Evolutionary conservation across 2,888 invertebrate species (phyloP).

Genomic region (Dichetophora obliterata): DNA sequence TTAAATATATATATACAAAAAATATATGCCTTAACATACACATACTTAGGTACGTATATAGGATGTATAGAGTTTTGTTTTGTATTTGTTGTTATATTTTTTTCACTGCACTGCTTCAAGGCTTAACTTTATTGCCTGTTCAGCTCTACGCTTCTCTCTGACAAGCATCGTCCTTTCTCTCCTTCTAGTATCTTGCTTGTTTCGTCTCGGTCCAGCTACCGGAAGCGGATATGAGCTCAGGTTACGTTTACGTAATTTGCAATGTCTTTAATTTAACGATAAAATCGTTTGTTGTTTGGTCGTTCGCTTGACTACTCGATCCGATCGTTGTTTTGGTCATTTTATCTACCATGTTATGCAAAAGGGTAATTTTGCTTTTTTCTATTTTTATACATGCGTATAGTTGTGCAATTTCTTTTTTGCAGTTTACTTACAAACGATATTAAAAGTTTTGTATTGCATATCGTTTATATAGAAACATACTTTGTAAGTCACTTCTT

Average conservation of each 20-base stretch:
- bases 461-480: too few relatives aligned
- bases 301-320: conserved; percentile 3
- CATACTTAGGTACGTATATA: too few relatives aligned
- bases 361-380: too few relatives aligned
- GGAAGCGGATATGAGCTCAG: conserved; percentile 39
- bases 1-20: background rate
- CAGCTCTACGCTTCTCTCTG: background rate
- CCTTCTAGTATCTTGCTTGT: background rate
- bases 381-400: background rate
- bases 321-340: conserved; percentile 14
- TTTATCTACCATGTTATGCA: background rate
- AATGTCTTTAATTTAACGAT: conserved; percentile 45
- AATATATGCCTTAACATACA: background rate
- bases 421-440: background rate
- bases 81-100: background rate
- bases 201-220: background rate
- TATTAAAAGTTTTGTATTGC: background rate
- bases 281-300: conserved; percentile 31
- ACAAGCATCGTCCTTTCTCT: background rate
- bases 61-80: conserved; percentile 1
- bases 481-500: too few relatives aligned
- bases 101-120: background rate
- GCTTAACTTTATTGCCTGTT: conserved; percentile 31
- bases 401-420: conserved; percentile 19
- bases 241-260: conserved; percentile 43